phyloP scores from a whole-genome alignment of 2,888 invertebrate species.

The Phyllotreta striolata region DNA sequence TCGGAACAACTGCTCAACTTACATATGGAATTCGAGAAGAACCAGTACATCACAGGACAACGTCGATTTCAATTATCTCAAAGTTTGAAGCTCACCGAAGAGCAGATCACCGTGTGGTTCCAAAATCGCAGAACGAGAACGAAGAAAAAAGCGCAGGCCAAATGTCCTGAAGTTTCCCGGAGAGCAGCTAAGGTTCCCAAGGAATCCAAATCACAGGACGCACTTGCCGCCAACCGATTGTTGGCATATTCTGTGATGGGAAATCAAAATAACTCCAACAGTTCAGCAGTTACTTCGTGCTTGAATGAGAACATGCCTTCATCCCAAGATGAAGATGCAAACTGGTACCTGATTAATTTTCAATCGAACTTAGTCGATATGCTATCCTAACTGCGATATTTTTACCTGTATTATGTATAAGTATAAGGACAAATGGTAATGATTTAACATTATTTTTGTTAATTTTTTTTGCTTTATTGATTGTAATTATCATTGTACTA shows the following conservation, averaged over 20 bases:
- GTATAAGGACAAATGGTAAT: too few species aligned
- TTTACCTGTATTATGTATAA: too few species aligned
- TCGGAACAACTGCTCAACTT: constrained; percentile 79
- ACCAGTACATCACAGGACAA: constrained; percentile 78
- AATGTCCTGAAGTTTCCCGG: constrained; percentile 26
- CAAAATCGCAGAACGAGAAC: constrained; percentile 84
- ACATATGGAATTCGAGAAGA: constrained; percentile 80
- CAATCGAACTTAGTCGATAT: too few species aligned
- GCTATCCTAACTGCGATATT: too few species aligned
- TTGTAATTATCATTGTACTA: too few species aligned
- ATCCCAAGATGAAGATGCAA: too few species aligned
- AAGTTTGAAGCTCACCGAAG: constrained; percentile 73
- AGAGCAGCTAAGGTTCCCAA: constrained; percentile 13
- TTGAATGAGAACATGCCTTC: too few species aligned
- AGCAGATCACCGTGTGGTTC: constrained; percentile 90
- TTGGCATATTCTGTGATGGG: constrained; percentile 46
- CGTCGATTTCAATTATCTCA: constrained; percentile 79
- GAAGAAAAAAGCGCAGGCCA: constrained; percentile 67
- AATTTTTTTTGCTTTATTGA: too few species aligned
- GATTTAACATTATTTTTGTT: too few species aligned
- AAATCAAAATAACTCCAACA: too few species aligned
- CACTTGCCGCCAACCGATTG: constrained; percentile 60
- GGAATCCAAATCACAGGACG: constrained; percentile 43
- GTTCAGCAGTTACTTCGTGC: too few species aligned
- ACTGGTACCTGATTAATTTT: too few species aligned